Evolutionary conservation across 1,140 invertebrate genomes (phyloP), one percentile per base, ranked within the genome.

Genomic region (Bombus polaris): DNA sequence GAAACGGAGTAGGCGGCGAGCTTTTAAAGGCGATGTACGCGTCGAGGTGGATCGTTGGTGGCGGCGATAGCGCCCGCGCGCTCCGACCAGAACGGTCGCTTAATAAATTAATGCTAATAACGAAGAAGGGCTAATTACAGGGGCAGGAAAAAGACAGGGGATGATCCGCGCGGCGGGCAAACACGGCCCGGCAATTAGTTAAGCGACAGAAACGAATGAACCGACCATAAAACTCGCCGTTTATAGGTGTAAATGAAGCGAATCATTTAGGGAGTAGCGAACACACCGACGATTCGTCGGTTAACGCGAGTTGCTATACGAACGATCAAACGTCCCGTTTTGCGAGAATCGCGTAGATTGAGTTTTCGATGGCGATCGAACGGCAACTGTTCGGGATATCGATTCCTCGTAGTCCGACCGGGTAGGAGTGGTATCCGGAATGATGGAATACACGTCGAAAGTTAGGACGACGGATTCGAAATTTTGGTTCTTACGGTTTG

Each of bases 61-160:
- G 59, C 28, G 28, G 13, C 28, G 39, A 5, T 42, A 13, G 39
- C 71, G 28, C 2, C 3, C 37, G 71, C 37, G 57, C 57, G 59
- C 44, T 42, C 6, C 77, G 76, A 47, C 66, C 53, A 5, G 57
- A 25, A 5, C 75, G 68, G 25, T 6, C 82, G 57, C 65, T 65
- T 75, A 86, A 82, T 82, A 89, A 81, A 85, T 87, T 86, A 86
- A 86, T 80, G 79, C 78, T 88, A 85, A 79, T 82, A 81, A 86
- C 15, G 37, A 86, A 79, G 73, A 73, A 83, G 65, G 53, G 72
- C 59, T 80, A 76, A 87, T 83, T 86, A 76, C 73, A 47, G 35
- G 12, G 71, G 59, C 28, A 28, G 65, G 73, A 70, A 83, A 75
- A 82, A 81, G n/a, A 66, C 15, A 37, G 65, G 79, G 59, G 73